These are phyloP conservation scores for Acanthurus lineatus DNA, from an alignment of 2,797 vertebrate genomes.

Conservation along the genomic window DNA sequence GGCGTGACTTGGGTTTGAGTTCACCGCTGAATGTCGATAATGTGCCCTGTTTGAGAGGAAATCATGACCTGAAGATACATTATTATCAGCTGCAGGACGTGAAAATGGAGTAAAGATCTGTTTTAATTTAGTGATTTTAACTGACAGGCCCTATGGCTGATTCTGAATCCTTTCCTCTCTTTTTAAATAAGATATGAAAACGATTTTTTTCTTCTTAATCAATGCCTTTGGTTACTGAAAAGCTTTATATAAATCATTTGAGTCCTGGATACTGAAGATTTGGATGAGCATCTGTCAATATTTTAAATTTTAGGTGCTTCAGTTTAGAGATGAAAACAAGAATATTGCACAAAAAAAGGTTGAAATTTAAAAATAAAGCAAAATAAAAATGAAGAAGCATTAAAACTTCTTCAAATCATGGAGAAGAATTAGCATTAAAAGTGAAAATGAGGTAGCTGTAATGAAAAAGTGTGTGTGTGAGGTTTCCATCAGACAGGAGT, in stretches of 20 bases:
- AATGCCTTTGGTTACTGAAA: no score
- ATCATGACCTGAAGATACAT: not conserved
- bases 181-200: no score
- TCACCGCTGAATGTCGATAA: not conserved
- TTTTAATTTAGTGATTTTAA: not conserved
- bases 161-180: no score
- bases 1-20: slow-evolving; percentile 36
- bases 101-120: not conserved
- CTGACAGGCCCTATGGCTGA: no score
- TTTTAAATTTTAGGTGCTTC: not conserved
- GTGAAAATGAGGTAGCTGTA: not conserved
- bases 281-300: no score
- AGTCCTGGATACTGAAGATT: not conserved
- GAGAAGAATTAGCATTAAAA: not conserved
- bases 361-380: not conserved
- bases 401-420: not conserved
- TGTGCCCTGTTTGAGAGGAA: not conserved
- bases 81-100: not conserved
- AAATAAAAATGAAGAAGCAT: not conserved
- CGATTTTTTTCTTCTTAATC: no score
- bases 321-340: not conserved
- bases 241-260: not conserved
- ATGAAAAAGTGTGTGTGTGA: slow-evolving; percentile 41
- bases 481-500: slow-evolving; percentile 53
- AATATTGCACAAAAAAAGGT: not conserved